Conservation (phyloP, 2,113 vertebrate species). For the Mobula birostris region DNA sequence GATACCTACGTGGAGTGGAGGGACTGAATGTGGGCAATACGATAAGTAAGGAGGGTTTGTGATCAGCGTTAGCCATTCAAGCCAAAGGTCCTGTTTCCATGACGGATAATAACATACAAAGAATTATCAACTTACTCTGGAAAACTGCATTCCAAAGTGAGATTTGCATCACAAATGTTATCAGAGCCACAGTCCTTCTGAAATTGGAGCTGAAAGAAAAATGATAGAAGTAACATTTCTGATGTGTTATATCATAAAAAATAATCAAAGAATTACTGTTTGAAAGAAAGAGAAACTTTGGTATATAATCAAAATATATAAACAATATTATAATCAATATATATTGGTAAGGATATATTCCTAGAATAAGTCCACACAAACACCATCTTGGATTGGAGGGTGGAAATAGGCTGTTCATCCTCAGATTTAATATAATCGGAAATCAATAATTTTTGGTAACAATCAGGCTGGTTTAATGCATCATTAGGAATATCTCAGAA, state of each 20-base stretch:
- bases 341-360: background rate
- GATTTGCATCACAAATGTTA: conserved; percentile 43
- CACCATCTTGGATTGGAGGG: background rate
- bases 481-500: background rate
- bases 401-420: background rate
- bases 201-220: conserved; percentile 52
- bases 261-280: background rate
- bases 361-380: background rate
- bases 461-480: background rate
- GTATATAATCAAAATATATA: too few relatives aligned
- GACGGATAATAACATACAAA: background rate
- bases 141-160: conserved; percentile 43
- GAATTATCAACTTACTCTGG: conserved; percentile 46
- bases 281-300: background rate
- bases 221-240: background rate
- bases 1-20: too few relatives aligned
- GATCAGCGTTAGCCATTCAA: too few relatives aligned
- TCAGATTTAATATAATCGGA: background rate
- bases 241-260: background rate
- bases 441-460: background rate
- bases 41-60: too few relatives aligned
- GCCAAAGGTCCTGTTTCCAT: too few relatives aligned
- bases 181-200: conserved; percentile 48
- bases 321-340: too few relatives aligned
- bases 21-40: background rate